Conservation (phyloP, 2,797 vertebrate genomes). For the Apodemus agrarius region DNA sequence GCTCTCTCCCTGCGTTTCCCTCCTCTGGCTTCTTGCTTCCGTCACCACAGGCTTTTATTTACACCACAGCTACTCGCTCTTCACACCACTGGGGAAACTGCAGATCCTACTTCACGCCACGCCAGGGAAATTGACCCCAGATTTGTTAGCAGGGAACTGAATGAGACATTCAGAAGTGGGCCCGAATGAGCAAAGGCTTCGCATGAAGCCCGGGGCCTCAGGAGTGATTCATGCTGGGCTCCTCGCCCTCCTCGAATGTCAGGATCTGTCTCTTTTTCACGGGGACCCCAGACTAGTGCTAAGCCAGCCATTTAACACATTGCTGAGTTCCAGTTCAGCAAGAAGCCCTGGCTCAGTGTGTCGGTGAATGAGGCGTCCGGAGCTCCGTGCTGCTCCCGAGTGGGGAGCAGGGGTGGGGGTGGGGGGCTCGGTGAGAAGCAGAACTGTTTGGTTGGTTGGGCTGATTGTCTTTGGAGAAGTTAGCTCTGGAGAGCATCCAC, state of each 20-base stretch:
- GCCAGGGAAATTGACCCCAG: conserved; percentile 74
- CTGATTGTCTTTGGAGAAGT: neutral
- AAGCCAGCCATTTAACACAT: neutral
- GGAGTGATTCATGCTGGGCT: neutral
- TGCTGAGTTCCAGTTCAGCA: conserved; percentile 47
- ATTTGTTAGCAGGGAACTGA: conserved; percentile 75
- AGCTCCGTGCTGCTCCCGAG: conserved; percentile 10
- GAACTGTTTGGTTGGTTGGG: neutral
- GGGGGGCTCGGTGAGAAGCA: neutral
- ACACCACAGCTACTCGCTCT: conserved; percentile 70
- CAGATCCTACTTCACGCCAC: conserved; percentile 39
- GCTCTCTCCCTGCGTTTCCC: neutral
- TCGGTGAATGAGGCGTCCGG: neutral
- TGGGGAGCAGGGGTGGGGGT: conserved; percentile 21
- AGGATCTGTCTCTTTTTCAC: neutral
- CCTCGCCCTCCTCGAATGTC: neutral
- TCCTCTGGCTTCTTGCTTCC: conserved; percentile 35
- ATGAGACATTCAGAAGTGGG: conserved; percentile 61
- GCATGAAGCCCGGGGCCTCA: conserved; percentile 59
- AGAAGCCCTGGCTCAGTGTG: conserved; percentile 35
- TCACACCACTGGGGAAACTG: conserved; percentile 73
- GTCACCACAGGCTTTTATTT: conserved; percentile 68
- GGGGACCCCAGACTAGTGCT: conserved; percentile 39
- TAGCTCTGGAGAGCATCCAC: neutral
- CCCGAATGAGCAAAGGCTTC: conserved; percentile 65